A percentile compares a stretch with the other conserved stretches of the same genome.
Conservation (phyloP, 2,113 vertebrate species). For the Saimiri boliviensis region DNA sequence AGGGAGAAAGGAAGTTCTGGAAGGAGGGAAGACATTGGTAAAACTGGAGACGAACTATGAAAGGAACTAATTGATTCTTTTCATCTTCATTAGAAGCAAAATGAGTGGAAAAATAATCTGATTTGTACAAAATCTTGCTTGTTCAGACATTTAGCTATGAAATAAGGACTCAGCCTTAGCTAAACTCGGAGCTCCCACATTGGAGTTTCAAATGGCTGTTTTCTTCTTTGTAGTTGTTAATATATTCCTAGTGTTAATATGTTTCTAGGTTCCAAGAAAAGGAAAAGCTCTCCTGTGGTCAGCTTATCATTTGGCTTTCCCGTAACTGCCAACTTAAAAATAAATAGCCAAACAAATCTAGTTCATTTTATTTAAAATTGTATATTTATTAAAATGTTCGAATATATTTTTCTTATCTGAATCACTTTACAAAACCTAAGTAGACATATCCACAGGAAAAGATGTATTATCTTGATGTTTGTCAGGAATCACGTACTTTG, state of each 20-base stretch:
- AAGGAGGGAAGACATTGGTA: background rate
- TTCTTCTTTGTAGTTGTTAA: background rate
- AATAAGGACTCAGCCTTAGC: conserved; percentile 1
- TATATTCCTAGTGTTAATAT: background rate
- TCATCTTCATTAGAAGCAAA: conserved; percentile 28
- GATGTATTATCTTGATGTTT: background rate
- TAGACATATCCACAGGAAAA: background rate
- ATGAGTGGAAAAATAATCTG: conserved; percentile 32
- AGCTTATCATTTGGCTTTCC: conserved; percentile 12
- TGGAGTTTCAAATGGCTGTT: background rate
- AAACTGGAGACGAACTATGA: background rate
- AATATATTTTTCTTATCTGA: background rate
- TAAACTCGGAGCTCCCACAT: background rate
- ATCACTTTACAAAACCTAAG: background rate
- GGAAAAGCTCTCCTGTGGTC: background rate
- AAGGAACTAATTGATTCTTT: background rate
- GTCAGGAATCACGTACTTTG: background rate
- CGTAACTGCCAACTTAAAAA: background rate
- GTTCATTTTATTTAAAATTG: conserved; percentile 23
- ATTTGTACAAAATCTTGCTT: conserved; percentile 47
- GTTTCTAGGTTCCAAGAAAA: conserved; percentile 5
- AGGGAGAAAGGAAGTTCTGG: background rate
- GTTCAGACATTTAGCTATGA: conserved; percentile 8
- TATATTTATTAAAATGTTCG: background rate
- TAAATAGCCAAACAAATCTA: background rate